Conservation (phyloP, 2,113 vertebrate genomes). For the Aspiorhynchus laticeps region DNA sequence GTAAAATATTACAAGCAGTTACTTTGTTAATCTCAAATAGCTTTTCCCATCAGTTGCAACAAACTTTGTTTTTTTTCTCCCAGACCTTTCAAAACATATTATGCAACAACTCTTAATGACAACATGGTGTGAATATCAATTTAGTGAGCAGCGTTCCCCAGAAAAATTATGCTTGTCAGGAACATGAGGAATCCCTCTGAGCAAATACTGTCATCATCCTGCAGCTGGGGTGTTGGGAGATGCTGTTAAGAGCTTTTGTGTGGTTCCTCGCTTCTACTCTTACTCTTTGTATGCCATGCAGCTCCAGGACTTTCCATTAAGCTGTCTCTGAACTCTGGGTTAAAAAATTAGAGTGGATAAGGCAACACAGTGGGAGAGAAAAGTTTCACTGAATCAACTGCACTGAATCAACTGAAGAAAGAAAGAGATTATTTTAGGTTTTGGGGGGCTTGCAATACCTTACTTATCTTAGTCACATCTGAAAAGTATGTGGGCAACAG, state of each 20-base stretch:
- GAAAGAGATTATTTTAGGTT: slow-evolving; percentile 33
- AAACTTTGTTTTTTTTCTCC: background rate
- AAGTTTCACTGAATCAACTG: slow-evolving; percentile 63
- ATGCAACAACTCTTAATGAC: background rate
- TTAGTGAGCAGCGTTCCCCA: background rate
- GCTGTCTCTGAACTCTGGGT: slow-evolving; percentile 71
- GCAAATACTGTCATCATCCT: slow-evolving; percentile 22
- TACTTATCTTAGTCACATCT: background rate
- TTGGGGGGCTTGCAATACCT: background rate
- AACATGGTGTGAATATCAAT: slow-evolving; percentile 40
- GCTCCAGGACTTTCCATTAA: slow-evolving; percentile 71
- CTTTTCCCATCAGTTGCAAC: background rate
- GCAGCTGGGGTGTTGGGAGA: slow-evolving; percentile 12
- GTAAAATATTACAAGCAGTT: slow-evolving; percentile 4
- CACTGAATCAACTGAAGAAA: slow-evolving; percentile 56
- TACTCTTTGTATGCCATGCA: slow-evolving; percentile 44
- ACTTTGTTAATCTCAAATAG: slow-evolving; percentile 5
- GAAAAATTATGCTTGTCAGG: slow-evolving; percentile 36
- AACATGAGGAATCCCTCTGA: slow-evolving; percentile 24
- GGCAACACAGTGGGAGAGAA: slow-evolving; percentile 66
- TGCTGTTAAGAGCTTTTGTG: slow-evolving; percentile 17
- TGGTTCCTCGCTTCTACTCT: slow-evolving; percentile 7
- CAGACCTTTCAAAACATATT: background rate
- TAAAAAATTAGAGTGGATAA: slow-evolving; percentile 72
- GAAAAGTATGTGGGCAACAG: background rate